These are phyloP conservation scores for Meteorus sp. DNA, from an alignment of 1,140 invertebrate genomes.

Conservation along the genomic window DNA sequence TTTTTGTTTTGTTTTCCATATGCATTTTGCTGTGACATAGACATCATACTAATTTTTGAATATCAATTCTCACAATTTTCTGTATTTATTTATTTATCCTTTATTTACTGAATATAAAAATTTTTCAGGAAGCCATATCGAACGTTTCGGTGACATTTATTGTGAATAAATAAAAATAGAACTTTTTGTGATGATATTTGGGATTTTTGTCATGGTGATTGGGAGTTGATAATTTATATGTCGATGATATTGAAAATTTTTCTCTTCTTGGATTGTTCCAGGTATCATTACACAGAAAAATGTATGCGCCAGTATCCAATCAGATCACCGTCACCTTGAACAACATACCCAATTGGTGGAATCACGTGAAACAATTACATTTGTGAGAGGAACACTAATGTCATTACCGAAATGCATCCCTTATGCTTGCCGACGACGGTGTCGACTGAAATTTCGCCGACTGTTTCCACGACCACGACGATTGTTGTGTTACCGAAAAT, in stretches of 20 bases:
- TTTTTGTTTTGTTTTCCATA: not conserved
- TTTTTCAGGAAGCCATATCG: not conserved
- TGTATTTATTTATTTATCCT: not conserved
- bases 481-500: not conserved
- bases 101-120: not conserved
- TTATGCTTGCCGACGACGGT: not conserved
- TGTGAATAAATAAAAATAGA: no score
- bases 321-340: slow-evolving; percentile 16
- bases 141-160: no score
- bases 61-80: no score
- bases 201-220: no score
- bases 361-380: slow-evolving; percentile 4
- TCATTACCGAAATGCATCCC: slow-evolving; percentile 2
- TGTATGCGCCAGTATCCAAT: slow-evolving; percentile 13
- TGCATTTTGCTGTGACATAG: no score
- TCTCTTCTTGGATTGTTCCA: slow-evolving; percentile 21
- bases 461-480: not conserved
- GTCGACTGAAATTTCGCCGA: no score
- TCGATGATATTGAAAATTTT: no score
- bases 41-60: no score
- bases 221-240: no score
- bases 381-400: no score
- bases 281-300: slow-evolving; percentile 24
- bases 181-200: no score
- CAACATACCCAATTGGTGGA: not conserved